Percentiles rank a stretch among this genome's conserved stretches.
Conservation (phyloP, 2,113 vertebrate genomes). For the Puffinus mauretanicus region DNA sequence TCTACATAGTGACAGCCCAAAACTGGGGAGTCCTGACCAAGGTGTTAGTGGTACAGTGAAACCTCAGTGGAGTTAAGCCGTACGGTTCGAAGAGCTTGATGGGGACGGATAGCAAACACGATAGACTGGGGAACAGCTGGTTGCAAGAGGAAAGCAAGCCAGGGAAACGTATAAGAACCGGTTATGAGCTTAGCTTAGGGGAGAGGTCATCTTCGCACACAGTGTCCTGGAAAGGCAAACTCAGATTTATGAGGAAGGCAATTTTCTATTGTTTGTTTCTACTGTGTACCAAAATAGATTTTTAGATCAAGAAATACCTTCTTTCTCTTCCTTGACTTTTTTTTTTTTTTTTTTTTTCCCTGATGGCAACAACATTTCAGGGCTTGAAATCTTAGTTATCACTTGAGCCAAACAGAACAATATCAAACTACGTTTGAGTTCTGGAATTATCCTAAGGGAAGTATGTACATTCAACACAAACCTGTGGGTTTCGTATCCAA, state of each 20-base stretch:
- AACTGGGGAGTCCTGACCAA: background rate
- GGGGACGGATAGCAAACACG: accelerated
- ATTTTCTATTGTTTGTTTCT: background rate
- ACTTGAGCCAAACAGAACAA: background rate
- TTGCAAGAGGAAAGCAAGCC: background rate
- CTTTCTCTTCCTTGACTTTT: background rate
- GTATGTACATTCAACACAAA: background rate
- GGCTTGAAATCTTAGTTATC: background rate
- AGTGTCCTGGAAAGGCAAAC: background rate
- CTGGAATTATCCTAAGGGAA: background rate
- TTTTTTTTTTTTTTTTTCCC: background rate
- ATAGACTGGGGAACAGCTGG: background rate
- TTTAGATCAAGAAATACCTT: background rate
- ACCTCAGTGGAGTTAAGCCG: background rate
- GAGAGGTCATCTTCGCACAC: background rate
- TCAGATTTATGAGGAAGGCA: background rate
- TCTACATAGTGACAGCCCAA: accelerated
- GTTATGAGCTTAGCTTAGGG: background rate
- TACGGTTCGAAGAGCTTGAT: accelerated
- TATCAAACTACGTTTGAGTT: background rate
- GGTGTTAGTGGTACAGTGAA: background rate
- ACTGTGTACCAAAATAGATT: background rate
- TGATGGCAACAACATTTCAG: background rate
- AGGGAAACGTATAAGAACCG: accelerated
- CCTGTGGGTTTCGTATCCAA: background rate